Evolutionary conservation across 2,888 invertebrate genomes (phyloP).

Genomic region (Pammene aurita): DNA sequence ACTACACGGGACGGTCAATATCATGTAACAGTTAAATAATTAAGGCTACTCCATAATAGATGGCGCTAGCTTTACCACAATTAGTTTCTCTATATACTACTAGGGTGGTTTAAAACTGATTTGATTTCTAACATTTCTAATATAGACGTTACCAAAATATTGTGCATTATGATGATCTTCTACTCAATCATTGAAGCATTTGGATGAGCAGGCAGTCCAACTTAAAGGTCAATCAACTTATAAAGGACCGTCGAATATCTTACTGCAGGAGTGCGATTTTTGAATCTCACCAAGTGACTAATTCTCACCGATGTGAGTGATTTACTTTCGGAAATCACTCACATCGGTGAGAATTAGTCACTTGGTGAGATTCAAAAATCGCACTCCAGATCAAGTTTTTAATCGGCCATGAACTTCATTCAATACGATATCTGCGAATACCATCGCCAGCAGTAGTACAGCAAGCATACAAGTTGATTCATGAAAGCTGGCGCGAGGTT

Average conservation of each 20-base stretch:
- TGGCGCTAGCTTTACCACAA: background rate
- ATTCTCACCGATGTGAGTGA: too few species aligned
- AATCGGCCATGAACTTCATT: slow-evolving; percentile 43
- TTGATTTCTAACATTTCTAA: background rate
- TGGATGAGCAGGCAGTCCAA: slow-evolving; percentile 49
- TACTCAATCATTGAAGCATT: too few species aligned
- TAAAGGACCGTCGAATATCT: background rate
- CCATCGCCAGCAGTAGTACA: slow-evolving; percentile 15
- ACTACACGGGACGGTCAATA: too few species aligned
- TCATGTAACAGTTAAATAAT: background rate
- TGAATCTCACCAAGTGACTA: too few species aligned
- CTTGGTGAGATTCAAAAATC: too few species aligned
- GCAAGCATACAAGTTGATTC: background rate
- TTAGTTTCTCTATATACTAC: slow-evolving; percentile 5
- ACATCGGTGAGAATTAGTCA: too few species aligned
- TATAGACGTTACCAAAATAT: too few species aligned
- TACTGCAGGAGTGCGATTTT: background rate
- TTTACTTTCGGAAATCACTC: too few species aligned
- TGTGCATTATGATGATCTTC: too few species aligned
- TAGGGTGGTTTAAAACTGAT: background rate
- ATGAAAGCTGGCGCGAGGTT: background rate
- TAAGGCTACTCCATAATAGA: background rate
- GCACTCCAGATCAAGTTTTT: too few species aligned
- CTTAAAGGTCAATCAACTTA: slow-evolving; percentile 15
- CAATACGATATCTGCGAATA: slow-evolving; percentile 23